phyloP scores from a whole-genome alignment of 2,888 invertebrate species.

The Epirrita christyi region DNA sequence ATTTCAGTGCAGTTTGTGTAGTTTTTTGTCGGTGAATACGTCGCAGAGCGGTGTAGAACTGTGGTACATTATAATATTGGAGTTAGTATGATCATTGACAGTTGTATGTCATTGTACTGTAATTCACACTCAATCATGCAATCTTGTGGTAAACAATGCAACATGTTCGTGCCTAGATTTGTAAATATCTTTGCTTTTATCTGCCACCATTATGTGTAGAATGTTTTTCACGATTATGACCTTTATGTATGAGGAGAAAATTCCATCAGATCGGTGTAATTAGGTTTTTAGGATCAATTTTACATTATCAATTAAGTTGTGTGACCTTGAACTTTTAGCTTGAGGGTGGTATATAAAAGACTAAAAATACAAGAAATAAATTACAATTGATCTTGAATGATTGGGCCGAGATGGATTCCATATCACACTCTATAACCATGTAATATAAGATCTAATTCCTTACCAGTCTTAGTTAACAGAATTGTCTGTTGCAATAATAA shows the following conservation, averaged over 20 bases:
- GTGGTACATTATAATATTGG: conserved; percentile 22
- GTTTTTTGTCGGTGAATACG: conserved; percentile 55
- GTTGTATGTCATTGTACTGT: conserved; percentile 36
- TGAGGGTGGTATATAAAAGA: background rate
- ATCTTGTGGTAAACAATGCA: conserved; percentile 66
- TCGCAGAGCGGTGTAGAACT: conserved; percentile 15
- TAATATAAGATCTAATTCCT: too few species aligned
- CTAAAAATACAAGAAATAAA: background rate
- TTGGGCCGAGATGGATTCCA: background rate
- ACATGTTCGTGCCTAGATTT: conserved; percentile 66
- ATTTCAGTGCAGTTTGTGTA: conserved; percentile 58
- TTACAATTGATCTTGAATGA: background rate
- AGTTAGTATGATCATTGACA: conserved; percentile 35
- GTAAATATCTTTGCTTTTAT: conserved; percentile 54
- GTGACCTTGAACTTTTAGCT: conserved; percentile 15
- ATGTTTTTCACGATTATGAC: conserved; percentile 27
- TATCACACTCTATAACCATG: too few species aligned
- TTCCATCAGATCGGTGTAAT: background rate
- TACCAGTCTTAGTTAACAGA: too few species aligned
- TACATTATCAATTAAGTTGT: too few species aligned
- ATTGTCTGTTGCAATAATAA: too few species aligned
- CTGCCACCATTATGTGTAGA: conserved; percentile 9
- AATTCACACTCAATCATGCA: conserved; percentile 39
- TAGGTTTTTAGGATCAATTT: too few species aligned
- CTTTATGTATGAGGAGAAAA: background rate